phyloP scores from a whole-genome alignment of 2,797 vertebrate genomes.

The Sebastes umbrosus region DNA sequence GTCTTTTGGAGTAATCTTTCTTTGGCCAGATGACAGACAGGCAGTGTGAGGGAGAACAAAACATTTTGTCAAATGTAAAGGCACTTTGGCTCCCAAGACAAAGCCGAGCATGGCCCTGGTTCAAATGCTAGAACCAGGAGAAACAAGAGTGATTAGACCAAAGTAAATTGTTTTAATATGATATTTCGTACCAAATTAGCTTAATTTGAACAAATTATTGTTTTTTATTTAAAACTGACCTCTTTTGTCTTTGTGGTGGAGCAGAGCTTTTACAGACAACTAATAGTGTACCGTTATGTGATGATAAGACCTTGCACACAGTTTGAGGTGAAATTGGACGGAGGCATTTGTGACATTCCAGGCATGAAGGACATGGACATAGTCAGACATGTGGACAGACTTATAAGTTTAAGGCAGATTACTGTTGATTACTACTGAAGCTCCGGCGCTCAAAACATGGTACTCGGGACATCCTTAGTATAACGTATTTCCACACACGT shows the following conservation, averaged over 20 bases:
- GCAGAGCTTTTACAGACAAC: background rate
- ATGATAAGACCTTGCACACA: background rate
- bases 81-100: background rate
- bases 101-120: background rate
- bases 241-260: background rate
- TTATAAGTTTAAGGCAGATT: background rate
- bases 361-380: no score
- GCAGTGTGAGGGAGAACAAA: background rate
- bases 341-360: background rate
- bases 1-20: background rate
- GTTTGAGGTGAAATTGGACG: background rate
- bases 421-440: no score
- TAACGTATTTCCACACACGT: no score
- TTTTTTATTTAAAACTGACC: background rate
- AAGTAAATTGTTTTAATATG: background rate
- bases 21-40: background rate
- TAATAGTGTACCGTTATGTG: background rate
- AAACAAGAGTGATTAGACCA: background rate
- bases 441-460: no score
- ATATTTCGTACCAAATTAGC: background rate
- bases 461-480: no score
- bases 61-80: constrained; percentile 8
- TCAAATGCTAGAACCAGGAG: background rate
- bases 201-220: background rate
- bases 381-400: background rate